Evolutionary conservation across 2,113 vertebrate genomes (phyloP), one percentile per base, ranked within the genome.

Genomic region (Grallaria varia): DNA sequence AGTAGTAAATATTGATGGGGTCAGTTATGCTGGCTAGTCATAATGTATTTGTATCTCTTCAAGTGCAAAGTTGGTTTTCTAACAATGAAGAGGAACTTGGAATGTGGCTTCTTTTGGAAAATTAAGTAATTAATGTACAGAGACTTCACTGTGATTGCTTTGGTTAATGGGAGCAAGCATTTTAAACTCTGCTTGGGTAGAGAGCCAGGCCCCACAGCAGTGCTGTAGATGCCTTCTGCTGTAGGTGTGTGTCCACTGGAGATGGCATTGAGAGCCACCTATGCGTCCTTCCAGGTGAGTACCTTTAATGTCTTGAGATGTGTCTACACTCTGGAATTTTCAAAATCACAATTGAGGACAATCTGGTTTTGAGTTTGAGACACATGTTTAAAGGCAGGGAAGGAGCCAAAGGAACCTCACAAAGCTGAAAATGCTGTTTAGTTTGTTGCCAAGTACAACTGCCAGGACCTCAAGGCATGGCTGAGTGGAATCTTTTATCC

Each of bases 1-100:
- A 0, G 25, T 2, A 25, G 23, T 42, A n/a, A 69, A 13, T 63
- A 35, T 8, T 19, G 35, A 35, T 31, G 44, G 21, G 25, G 9
- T 58, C 0, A 0, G 0, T 84, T 49, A 22, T 3, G 0, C 15
- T 49, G 44, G 24, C 12, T 31, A 8, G 16, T 73, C 3, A 0
- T 33, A 4, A 24, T 40, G 37, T 50, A 3, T 75, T 28, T 71
- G 20, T 67, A 23, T 75, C 20, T 80, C 6, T 37, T 55, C 12
- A 28, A 50, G 30, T 50, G 62, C 25, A 47, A 49, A 90, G 49
- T 8, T 76, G 27, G 56, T 47, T 28, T 76, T 83, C 7, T 52
- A 5, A 33, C 23, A 85, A 53, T 1, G 1, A 52, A 76, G 25
- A 64, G 37, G 25, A 90, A 28, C 37, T 31, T 63, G 52, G 14